Percentiles rank a stretch among this genome's conserved stretches.
phyloP scores from a whole-genome alignment of 2,113 vertebrate genomes.

The Rhynchopsitta pachyrhyncha region DNA sequence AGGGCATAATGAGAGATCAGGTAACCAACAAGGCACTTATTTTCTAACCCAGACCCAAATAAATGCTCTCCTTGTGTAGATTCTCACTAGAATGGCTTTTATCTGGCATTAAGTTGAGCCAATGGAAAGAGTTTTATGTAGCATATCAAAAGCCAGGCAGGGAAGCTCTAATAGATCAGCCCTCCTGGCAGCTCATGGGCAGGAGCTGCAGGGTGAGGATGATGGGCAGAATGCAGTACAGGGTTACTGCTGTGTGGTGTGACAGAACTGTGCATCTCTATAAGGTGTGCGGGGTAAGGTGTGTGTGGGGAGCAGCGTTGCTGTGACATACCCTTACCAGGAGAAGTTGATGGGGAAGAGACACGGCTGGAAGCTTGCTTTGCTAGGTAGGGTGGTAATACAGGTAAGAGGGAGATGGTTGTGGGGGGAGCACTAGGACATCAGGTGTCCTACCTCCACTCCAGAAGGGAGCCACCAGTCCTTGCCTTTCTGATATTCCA shows the following conservation, averaged over 20 bases:
- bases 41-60: background rate
- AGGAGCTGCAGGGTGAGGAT: background rate
- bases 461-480: background rate
- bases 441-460: rapidly evolving
- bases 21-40: background rate
- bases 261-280: rapidly evolving
- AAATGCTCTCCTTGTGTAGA: background rate
- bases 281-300: background rate
- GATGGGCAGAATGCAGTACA: rapidly evolving
- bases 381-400: background rate
- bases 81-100: background rate
- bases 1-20: background rate
- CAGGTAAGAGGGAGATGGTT: background rate
- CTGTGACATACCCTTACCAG: background rate
- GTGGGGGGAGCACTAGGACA: background rate
- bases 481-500: background rate
- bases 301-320: background rate
- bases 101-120: background rate
- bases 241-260: background rate
- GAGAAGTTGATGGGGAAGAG: background rate
- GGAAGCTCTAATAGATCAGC: background rate
- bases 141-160: background rate
- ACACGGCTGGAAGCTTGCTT: background rate
- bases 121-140: rapidly evolving
- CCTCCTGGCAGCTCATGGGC: rapidly evolving